Conservation (phyloP, 1,140 invertebrate genomes). For the Drosophila lacertosa region DNA sequence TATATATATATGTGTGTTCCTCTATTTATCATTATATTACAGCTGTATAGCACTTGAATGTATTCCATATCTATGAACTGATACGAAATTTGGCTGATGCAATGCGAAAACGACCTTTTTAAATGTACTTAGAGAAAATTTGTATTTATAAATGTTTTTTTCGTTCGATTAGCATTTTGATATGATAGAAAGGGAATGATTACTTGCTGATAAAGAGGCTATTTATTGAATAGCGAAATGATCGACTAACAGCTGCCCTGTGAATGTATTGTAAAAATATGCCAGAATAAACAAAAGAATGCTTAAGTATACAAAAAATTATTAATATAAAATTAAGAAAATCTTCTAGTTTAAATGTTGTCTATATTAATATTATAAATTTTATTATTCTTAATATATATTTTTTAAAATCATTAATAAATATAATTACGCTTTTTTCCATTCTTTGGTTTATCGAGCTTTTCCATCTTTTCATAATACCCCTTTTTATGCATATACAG, state of each 20-base stretch:
- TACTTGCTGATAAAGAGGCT: neutral
- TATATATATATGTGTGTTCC: too few relatives aligned
- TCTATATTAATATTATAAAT: too few relatives aligned
- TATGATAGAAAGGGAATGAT: neutral
- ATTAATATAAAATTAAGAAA: too few relatives aligned
- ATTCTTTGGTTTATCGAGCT: too few relatives aligned
- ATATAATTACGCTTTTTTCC: too few relatives aligned
- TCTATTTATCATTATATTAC: neutral
- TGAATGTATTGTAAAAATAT: too few relatives aligned
- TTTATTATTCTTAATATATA: too few relatives aligned
- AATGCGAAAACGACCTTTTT: neutral
- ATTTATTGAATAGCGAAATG: neutral
- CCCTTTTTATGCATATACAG: neutral
- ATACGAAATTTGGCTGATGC: slow-evolving; percentile 5
- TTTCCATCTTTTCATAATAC: too few relatives aligned
- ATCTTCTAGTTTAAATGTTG: too few relatives aligned
- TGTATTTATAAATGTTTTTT: neutral
- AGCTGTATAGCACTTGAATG: neutral
- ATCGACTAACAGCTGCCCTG: neutral
- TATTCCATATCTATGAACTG: neutral
- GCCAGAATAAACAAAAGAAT: too few relatives aligned
- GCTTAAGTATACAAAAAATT: too few relatives aligned
- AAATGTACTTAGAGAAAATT: neutral
- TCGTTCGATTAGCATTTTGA: neutral
- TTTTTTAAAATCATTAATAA: too few relatives aligned